Conservation (phyloP, 2,113 vertebrate genomes). For the Varanus salvator region DNA sequence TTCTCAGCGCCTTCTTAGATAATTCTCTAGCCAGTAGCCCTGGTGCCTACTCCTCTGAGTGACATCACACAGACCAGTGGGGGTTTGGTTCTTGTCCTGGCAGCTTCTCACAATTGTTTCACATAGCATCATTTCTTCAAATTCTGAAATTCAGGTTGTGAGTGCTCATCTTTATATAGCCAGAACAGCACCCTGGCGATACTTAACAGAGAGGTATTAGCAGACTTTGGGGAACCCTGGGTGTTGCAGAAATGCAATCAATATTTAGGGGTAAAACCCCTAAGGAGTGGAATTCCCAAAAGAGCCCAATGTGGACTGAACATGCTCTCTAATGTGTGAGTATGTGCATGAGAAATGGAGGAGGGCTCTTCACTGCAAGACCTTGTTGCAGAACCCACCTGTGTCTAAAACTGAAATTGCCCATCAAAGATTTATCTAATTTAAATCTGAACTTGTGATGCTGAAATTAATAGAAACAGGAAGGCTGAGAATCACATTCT, state of each 20-base stretch:
- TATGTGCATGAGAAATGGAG: too few species aligned
- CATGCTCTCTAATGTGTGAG: too few species aligned
- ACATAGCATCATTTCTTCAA: background rate
- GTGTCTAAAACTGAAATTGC: background rate
- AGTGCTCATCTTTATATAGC: background rate
- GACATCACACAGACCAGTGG: background rate
- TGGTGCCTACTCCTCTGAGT: background rate
- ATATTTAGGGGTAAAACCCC: background rate
- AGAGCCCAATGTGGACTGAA: background rate
- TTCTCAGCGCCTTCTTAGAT: background rate
- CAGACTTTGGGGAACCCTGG: background rate
- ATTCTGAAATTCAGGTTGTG: background rate
- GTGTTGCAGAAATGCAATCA: background rate
- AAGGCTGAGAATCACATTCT: background rate
- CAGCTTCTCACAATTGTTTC: background rate
- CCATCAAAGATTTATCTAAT: background rate
- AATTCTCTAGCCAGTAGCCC: background rate
- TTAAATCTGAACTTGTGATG: background rate
- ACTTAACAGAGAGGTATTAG: background rate
- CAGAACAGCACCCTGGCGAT: background rate
- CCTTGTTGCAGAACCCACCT: background rate
- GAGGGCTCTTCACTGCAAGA: background rate
- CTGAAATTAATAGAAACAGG: background rate
- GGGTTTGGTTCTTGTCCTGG: background rate
- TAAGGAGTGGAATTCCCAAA: background rate